Evolutionary conservation across 2,888 invertebrate species (phyloP).

Genomic region (Troglohyphantes excavatus): DNA sequence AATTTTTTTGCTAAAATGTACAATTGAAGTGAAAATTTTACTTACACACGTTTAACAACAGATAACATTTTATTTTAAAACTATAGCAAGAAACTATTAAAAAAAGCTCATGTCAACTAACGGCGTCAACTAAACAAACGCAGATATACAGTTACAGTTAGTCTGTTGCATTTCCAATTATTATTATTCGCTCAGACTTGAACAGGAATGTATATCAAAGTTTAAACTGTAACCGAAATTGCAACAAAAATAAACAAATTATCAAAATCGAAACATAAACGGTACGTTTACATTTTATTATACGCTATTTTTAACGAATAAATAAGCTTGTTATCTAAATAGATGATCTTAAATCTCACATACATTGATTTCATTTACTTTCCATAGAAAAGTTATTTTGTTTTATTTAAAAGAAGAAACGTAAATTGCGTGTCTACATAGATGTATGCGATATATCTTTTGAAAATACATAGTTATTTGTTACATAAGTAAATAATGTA

Average conservation of each 20-base stretch:
- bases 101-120: neutral
- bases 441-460: too few relatives aligned
- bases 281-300: neutral
- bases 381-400: too few relatives aligned
- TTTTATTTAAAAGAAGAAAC: too few relatives aligned
- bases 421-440: too few relatives aligned
- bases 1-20: neutral
- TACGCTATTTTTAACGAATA: too few relatives aligned
- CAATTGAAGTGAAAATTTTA: neutral
- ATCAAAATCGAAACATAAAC: constrained; percentile 1
- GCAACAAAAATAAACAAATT: neutral
- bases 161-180: neutral
- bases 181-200: too few relatives aligned
- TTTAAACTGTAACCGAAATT: neutral
- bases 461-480: too few relatives aligned
- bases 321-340: too few relatives aligned
- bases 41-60: constrained; percentile 3
- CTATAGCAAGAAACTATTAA: neutral
- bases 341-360: too few relatives aligned
- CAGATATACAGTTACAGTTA: neutral
- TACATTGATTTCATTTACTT: too few relatives aligned
- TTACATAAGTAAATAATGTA: too few relatives aligned
- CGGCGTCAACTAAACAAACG: too few relatives aligned
- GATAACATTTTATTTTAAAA: neutral
- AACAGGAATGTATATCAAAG: neutral